Evolutionary conservation across 2,113 vertebrate genomes (phyloP).

Genomic region (Elephas maximus): DNA sequence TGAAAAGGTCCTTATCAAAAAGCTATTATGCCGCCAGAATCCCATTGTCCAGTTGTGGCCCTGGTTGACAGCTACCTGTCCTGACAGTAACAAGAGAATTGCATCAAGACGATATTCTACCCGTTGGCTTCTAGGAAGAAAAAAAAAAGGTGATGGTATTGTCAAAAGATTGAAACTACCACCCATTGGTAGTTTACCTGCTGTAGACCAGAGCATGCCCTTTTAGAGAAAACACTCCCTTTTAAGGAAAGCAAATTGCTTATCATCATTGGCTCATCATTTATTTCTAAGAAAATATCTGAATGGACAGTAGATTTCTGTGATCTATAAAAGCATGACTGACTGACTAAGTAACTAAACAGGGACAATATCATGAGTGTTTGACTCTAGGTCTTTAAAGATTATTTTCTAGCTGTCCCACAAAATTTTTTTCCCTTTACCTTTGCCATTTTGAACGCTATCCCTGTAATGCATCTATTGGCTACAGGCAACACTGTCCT

Average conservation of each 20-base stretch:
- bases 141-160: not conserved
- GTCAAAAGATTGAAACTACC: not conserved
- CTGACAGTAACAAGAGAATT: not conserved
- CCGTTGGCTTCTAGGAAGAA: not conserved
- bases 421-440: not conserved
- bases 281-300: slow-evolving; percentile 4
- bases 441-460: not conserved
- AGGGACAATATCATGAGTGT: not conserved
- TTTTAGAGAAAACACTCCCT: slow-evolving; percentile 25
- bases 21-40: not conserved
- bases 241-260: slow-evolving; percentile 35
- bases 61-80: not conserved
- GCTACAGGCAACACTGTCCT: not conserved
- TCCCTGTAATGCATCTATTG: not conserved
- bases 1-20: not conserved
- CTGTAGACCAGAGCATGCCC: not conserved
- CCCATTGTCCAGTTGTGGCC: not conserved
- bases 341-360: not conserved
- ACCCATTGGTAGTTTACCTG: not conserved
- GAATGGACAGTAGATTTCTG: not conserved
- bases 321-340: not conserved
- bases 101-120: not conserved
- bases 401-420: not conserved
- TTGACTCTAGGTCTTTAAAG: not conserved
- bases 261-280: not conserved